These are phyloP conservation scores for Periophthalmodon schlosseri DNA, from an alignment of 2,113 vertebrate species.

Conservation along the genomic window DNA sequence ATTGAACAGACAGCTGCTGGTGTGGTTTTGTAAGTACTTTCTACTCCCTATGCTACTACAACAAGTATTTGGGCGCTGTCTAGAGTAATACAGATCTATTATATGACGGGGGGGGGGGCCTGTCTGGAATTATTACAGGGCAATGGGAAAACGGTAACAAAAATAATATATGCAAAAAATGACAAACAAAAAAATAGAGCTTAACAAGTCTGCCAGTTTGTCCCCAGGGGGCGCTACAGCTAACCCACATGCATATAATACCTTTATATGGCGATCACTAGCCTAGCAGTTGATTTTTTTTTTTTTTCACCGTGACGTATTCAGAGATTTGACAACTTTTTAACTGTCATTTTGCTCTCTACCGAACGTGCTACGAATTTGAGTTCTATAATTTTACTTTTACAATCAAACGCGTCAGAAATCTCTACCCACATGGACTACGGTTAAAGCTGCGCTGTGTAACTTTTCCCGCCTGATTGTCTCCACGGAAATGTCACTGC, in stretches of 20 bases:
- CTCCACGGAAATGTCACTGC: no score
- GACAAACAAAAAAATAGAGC: neutral
- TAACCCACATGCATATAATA: constrained; percentile 34
- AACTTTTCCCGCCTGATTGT: neutral
- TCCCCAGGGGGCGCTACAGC: constrained; percentile 31
- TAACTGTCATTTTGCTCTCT: no score
- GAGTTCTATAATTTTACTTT: no score
- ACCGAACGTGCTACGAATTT: no score
- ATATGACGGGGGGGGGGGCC: neutral
- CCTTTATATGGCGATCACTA: constrained; percentile 14
- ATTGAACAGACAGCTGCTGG: constrained; percentile 55
- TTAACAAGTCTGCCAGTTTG: constrained; percentile 5
- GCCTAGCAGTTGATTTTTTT: neutral
- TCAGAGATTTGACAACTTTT: neutral
- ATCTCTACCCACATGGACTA: no score
- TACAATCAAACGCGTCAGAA: no score
- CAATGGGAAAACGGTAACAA: constrained; percentile 1
- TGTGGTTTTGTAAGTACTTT: constrained; percentile 34
- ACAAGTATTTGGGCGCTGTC: constrained; percentile 16
- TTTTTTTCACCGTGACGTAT: no score
- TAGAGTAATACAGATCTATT: neutral
- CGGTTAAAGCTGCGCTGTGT: no score
- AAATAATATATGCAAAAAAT: neutral
- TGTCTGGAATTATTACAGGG: neutral
- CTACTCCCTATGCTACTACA: constrained; percentile 12